Evolutionary conservation across 2,113 vertebrate genomes (phyloP), one percentile per base, ranked within the genome.

Genomic region (Pitta sordida): DNA sequence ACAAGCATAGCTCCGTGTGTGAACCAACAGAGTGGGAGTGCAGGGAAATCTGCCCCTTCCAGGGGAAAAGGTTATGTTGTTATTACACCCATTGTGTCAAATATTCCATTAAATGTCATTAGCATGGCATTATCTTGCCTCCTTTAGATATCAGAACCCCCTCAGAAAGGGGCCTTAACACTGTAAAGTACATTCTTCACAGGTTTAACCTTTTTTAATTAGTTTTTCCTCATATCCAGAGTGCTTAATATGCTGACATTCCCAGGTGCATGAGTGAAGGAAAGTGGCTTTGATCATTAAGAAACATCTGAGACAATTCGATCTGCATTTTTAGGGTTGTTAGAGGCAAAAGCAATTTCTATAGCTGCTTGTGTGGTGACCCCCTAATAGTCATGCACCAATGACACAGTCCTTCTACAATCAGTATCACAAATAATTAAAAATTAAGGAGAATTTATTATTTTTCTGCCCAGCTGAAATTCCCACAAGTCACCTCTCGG

Each of bases 391-490:
- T 39, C 84, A 32, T 46, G 71, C 67, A 53, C 78, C 82, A 74
- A 16, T 41, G 70, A 48, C 79, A 88, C 7, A 44, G 71, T 52
- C 75, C 78, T 63, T 60, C 85, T 90, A 64, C 71, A 75, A 48
- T 7, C 48, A 83, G n/a, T 41, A 75, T 94, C 75, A 20, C 83
- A 74, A 92, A 94, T 96, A 92, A 96, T 92, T 95, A 94, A 96
- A 96, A 96, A 96, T 84, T 91, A 94, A 94, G 82, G 65, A 68
- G 88, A 90, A 95, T 87, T 95, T 95, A 88, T 96, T 93, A 89
- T 93, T 96, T 90, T 92, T 71, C 65, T 93, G 73, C 83, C 79
- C 75, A 79, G 84, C 93, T 91, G 94, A 95, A 91, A 93, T 97
- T 97, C 95, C 96, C 96, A 92, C 93, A 93, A 95, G 94, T 88